Evolutionary conservation across 2,113 vertebrate genomes (phyloP).

Genomic region (Eidolon helvum): DNA sequence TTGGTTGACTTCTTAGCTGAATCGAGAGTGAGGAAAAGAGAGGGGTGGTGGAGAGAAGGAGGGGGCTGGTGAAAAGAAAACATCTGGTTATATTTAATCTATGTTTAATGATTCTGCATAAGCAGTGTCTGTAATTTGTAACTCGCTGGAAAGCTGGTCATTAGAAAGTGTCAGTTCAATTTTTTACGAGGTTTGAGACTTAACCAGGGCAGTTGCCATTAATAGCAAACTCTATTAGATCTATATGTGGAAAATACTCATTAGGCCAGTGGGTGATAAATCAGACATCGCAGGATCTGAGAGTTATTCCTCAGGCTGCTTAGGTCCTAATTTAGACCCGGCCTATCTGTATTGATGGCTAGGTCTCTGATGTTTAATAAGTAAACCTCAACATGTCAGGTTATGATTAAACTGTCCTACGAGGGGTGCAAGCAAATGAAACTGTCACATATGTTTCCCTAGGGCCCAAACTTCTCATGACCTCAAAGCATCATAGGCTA

Average conservation of each 20-base stretch:
- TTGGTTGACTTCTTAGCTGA: conserved; percentile 69
- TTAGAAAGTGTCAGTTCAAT: conserved; percentile 78
- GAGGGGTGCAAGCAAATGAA: conserved; percentile 72
- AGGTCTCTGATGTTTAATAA: conserved; percentile 55
- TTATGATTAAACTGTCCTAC: conserved; percentile 53
- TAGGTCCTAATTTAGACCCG: conserved; percentile 53
- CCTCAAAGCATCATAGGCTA: conserved; percentile 58
- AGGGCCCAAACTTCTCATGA: conserved; percentile 71
- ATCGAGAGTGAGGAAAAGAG: conserved; percentile 37
- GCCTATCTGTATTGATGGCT: neutral
- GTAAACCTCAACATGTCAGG: neutral
- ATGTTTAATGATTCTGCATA: conserved; percentile 80
- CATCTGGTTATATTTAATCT: conserved; percentile 84
- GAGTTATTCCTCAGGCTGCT: neutral
- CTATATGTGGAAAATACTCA: conserved; percentile 67
- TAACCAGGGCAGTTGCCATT: conserved; percentile 71
- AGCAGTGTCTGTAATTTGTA: conserved; percentile 79
- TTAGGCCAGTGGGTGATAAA: conserved; percentile 55
- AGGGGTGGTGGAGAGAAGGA: neutral
- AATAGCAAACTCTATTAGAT: conserved; percentile 70
- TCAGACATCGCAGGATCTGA: conserved; percentile 1
- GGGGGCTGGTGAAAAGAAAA: conserved; percentile 76
- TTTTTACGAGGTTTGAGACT: conserved; percentile 76
- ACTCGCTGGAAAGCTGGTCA: conserved; percentile 72
- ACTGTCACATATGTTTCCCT: conserved; percentile 50